Conservation (phyloP, 1,140 invertebrate species). For the Lepidurus packardi region DNA sequence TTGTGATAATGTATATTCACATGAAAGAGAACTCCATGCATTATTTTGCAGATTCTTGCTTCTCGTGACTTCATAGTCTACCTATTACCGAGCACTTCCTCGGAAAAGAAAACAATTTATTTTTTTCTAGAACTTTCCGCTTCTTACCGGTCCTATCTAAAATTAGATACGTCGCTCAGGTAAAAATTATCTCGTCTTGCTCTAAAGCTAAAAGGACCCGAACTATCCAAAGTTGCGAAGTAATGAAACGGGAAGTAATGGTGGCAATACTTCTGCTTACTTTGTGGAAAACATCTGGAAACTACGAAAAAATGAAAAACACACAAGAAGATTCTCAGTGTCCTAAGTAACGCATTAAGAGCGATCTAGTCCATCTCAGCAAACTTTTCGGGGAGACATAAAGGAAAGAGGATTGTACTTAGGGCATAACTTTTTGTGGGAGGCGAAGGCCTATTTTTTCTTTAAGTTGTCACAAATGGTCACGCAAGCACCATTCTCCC, state of each 20-base stretch:
- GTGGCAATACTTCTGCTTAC: background rate
- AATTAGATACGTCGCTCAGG: background rate
- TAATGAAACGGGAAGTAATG: background rate
- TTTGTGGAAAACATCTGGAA: background rate
- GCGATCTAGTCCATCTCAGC: background rate
- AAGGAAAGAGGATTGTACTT: background rate
- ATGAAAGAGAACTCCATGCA: too few species aligned
- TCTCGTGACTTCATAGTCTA: too few species aligned
- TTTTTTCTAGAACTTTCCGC: background rate
- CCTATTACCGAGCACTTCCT: background rate
- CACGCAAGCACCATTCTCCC: background rate
- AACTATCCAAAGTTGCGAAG: background rate
- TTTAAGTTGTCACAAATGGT: background rate
- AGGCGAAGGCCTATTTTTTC: background rate
- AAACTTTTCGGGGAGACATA: background rate
- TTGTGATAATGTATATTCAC: too few species aligned
- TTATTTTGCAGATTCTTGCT: too few species aligned
- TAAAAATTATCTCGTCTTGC: background rate
- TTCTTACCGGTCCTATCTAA: background rate
- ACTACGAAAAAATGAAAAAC: background rate
- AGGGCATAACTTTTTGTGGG: background rate
- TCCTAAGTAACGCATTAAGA: conserved; percentile 18
- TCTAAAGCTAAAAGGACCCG: background rate
- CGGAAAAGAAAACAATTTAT: background rate
- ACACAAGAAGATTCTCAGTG: background rate